A percentile compares a stretch with the other conserved stretches of the same genome.
These are phyloP conservation scores for Halcyon chelicuti DNA, from an alignment of 2,797 vertebrate species.

Conservation along the genomic window DNA sequence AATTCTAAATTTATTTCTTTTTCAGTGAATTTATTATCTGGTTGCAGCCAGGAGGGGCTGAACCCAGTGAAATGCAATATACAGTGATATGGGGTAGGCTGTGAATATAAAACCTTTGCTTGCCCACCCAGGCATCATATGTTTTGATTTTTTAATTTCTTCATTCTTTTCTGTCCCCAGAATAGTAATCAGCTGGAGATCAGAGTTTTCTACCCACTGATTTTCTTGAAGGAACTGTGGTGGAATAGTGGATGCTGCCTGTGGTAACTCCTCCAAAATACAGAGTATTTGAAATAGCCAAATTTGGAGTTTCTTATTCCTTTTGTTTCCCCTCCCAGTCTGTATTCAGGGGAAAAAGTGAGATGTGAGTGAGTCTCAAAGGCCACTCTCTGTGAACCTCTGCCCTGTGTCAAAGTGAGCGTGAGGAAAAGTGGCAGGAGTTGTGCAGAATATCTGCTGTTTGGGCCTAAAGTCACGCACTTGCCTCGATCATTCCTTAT, in stretches of 20 bases:
- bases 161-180: not conserved
- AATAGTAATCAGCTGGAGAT: slow-evolving; percentile 3
- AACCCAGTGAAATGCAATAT: not conserved
- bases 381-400: not conserved
- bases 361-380: not conserved
- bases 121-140: not conserved
- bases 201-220: not conserved
- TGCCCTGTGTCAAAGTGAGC: accelerated
- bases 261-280: not conserved
- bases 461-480: not conserved
- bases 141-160: not conserved
- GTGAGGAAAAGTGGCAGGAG: not conserved
- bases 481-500: not conserved
- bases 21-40: not conserved
- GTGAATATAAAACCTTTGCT: not conserved
- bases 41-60: not conserved
- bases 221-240: not conserved
- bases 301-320: not conserved
- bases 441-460: not conserved
- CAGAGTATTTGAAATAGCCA: not conserved
- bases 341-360: not conserved
- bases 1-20: not conserved
- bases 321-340: not conserved
- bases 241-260: not conserved
- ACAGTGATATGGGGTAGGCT: not conserved